Percentiles rank a stretch among this genome's conserved stretches.
Evolutionary conservation across 1,140 invertebrate species (phyloP).

Genomic region (Arion vulgaris): DNA sequence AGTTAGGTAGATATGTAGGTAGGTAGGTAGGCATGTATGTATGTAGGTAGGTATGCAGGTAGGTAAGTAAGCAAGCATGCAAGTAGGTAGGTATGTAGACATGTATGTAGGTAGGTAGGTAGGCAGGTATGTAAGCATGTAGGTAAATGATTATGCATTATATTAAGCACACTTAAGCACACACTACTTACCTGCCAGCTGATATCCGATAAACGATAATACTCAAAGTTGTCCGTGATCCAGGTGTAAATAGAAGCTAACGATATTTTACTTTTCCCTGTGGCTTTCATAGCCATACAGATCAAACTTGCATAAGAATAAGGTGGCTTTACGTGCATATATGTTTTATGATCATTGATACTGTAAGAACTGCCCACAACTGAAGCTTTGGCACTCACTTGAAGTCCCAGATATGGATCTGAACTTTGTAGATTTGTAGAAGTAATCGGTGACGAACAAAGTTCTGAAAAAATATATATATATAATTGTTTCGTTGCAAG

Average conservation of each 20-base stretch:
- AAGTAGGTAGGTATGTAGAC: too few relatives aligned
- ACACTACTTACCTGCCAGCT: conserved; percentile 90
- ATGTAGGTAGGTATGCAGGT: too few relatives aligned
- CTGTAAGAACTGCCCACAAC: not conserved
- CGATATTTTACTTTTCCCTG: conserved; percentile 92
- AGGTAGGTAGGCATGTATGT: too few relatives aligned
- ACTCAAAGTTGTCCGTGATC: conserved; percentile 94
- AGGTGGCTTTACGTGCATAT: conserved; percentile 88
- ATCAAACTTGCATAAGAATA: conserved; percentile 93
- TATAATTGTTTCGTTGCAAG: too few relatives aligned
- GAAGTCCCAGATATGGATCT: conserved; percentile 57
- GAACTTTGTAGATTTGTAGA: not conserved
- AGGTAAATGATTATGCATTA: too few relatives aligned
- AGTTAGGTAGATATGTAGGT: too few relatives aligned
- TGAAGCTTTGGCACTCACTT: conserved; percentile 50
- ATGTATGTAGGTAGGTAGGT: too few relatives aligned
- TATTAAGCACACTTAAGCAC: too few relatives aligned
- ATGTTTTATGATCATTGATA: conserved; percentile 80
- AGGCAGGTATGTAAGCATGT: too few relatives aligned
- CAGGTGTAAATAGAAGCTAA: conserved; percentile 91
- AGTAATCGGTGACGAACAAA: not conserved
- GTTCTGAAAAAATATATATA: not conserved
- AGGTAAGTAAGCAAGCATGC: too few relatives aligned
- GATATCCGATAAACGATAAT: conserved; percentile 86
- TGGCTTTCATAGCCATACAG: conserved; percentile 90